Evolutionary conservation across 1,140 invertebrate genomes (phyloP), one percentile per base, ranked within the genome.

Genomic region (Helicoverpa armigera): DNA sequence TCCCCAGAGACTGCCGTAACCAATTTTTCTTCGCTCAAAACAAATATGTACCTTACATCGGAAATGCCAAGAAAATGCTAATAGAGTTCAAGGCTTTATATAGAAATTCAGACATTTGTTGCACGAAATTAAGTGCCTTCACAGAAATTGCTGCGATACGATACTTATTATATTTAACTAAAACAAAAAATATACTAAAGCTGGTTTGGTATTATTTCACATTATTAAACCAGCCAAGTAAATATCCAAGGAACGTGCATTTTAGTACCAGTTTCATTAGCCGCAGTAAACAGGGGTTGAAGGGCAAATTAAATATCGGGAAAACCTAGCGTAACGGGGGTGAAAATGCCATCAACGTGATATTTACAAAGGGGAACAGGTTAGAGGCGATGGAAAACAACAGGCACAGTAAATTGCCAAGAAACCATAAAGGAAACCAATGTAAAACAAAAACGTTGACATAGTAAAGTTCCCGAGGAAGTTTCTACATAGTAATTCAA

Each of bases 401-500:
- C 43, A 79, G 35, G 53, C 51, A 51, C 61, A 79, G 23, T 51
- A n/a, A 65, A 65, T 50, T 53, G 61, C n/a, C 51, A 53, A 54
- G 75, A 77, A 77, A 77, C 61, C 75, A 67, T 77, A 77, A 12
- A 77, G 31, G 75, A 77, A 67, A 67, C 60, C 48, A 67, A 72
- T 50, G 65, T 72, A 53, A 65, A 77, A 77, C 75, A 53, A 65
- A 77, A 54, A 67, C 60, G 60, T 65, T 76, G 74, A 77, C 75
- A 77, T 65, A 76, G 18, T 63, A 76, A 74, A 76, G 73, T 76
- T 76, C 73, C 50, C 61, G 60, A 77, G 51, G 75, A 77, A 77
- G 61, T 77, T 69, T 56, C 63, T 70, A 79, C 63, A 67, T 43
- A 78, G 63, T 58, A 69, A 79, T 69, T 79, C 60, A 79, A 83